Conservation (phyloP, 2,888 invertebrate species). For the Lycocerus yunnanus region DNA sequence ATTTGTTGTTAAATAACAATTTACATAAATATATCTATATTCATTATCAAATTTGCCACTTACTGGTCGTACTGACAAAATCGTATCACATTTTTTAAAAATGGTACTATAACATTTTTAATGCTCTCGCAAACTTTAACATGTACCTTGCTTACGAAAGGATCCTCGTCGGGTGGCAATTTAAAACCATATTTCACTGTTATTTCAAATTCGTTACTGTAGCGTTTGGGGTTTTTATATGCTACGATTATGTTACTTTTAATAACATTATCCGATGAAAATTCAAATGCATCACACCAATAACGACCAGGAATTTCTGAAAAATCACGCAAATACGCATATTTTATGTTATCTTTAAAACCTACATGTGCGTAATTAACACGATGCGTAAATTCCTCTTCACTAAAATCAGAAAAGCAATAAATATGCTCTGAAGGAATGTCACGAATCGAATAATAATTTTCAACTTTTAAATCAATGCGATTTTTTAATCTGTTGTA, state of each 20-base stretch:
- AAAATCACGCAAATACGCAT: not conserved
- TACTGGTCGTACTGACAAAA: slow-evolving; percentile 7
- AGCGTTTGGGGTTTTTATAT: not conserved
- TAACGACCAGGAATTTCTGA: slow-evolving; percentile 23
- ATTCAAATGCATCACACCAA: slow-evolving; percentile 36
- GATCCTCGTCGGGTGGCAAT: not conserved
- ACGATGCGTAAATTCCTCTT: not conserved
- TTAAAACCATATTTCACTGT: not conserved
- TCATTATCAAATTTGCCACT: not conserved
- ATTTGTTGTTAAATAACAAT: slow-evolving; percentile 10
- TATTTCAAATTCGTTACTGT: slow-evolving; percentile 12
- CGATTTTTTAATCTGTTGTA: not conserved
- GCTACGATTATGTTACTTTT: slow-evolving; percentile 26
- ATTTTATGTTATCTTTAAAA: not conserved
- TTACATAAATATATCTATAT: not conserved
- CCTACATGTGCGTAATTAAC: not conserved
- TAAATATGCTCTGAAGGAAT: not conserved
- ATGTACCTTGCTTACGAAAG: not conserved
- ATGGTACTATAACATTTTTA: not conserved
- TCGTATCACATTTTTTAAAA: not conserved
- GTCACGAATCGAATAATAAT: not conserved
- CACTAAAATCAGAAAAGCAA: slow-evolving; percentile 18
- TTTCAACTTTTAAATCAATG: not conserved
- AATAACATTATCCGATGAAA: slow-evolving; percentile 11
- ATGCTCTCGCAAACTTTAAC: not conserved